phyloP scores from a whole-genome alignment of 1,140 invertebrate genomes.

The Triops cancriformis region DNA sequence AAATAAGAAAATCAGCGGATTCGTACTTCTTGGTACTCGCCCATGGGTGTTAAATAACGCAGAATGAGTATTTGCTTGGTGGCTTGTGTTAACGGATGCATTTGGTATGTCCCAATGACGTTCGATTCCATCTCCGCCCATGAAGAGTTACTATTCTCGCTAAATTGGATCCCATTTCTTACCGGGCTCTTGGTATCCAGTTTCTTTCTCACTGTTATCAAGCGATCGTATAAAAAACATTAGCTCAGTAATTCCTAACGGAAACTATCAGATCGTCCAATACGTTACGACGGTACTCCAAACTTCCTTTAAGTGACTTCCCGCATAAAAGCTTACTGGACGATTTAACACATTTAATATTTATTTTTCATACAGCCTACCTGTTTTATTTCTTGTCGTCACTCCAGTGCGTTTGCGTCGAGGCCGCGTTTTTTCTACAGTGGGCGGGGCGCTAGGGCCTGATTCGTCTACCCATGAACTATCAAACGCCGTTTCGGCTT shows the following conservation, averaged over 20 bases:
- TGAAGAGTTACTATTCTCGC: conserved; percentile 56
- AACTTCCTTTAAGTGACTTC: too few species aligned
- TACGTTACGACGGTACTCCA: too few species aligned
- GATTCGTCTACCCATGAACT: background rate
- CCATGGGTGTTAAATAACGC: conserved; percentile 85
- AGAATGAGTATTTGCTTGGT: conserved; percentile 87
- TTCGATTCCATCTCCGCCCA: conserved; percentile 83
- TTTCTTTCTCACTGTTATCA: background rate
- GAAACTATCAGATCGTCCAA: too few species aligned
- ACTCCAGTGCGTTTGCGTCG: background rate
- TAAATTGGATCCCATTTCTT: background rate
- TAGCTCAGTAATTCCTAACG: background rate
- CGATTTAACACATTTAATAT: background rate
- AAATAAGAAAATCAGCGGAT: conserved; percentile 30
- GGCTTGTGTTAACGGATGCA: conserved; percentile 74
- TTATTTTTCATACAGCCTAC: background rate
- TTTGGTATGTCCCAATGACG: conserved; percentile 70
- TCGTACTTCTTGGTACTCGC: conserved; percentile 86
- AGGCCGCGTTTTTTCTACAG: background rate
- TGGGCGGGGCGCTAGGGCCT: background rate
- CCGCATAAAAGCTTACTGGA: background rate
- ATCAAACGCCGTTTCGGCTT: background rate
- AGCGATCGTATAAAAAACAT: background rate
- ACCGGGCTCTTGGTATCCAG: background rate
- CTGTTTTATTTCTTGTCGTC: background rate